These are phyloP conservation scores for Eupeodes latifasciatus DNA, from an alignment of 2,888 invertebrate species.

Conservation along the genomic window DNA sequence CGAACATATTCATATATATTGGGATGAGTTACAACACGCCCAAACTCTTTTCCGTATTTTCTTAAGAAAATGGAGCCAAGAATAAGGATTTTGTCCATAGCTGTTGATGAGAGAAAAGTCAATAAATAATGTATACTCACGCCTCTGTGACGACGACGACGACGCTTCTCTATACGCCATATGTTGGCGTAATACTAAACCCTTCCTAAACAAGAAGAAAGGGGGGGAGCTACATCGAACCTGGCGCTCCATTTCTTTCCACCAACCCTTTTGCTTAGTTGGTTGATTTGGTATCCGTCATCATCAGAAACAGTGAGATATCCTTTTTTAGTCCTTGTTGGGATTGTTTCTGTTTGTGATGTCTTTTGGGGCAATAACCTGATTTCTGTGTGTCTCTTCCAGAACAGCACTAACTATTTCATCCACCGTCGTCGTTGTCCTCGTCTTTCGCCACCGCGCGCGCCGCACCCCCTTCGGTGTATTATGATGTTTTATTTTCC, in stretches of 20 bases:
- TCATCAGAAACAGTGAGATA: not conserved
- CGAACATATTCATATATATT: not conserved
- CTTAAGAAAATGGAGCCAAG: not conserved
- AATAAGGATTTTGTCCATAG: slow-evolving; percentile 2
- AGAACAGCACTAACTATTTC: slow-evolving; percentile 38
- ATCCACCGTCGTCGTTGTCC: not conserved
- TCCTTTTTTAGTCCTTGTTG: slow-evolving; percentile 14
- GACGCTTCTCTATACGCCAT: not conserved
- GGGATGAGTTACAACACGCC: not conserved
- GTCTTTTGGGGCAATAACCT: slow-evolving; percentile 69
- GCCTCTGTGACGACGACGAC: too few species aligned
- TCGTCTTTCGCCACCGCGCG: not conserved
- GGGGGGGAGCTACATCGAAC: not conserved
- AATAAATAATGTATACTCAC: slow-evolving; percentile 18
- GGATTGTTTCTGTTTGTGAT: slow-evolving; percentile 12
- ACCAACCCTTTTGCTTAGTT: not conserved
- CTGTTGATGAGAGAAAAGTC: slow-evolving; percentile 45
- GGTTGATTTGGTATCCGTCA: not conserved
- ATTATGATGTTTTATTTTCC: not conserved
- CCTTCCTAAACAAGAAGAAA: not conserved
- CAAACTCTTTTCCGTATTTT: not conserved
- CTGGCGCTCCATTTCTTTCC: not conserved
- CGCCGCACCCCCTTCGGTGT: too few species aligned
- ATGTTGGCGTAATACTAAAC: slow-evolving; percentile 37
- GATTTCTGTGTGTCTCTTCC: slow-evolving; percentile 42